Conservation (phyloP, 2,797 vertebrate genomes). For the Thalassophryne amazonica region DNA sequence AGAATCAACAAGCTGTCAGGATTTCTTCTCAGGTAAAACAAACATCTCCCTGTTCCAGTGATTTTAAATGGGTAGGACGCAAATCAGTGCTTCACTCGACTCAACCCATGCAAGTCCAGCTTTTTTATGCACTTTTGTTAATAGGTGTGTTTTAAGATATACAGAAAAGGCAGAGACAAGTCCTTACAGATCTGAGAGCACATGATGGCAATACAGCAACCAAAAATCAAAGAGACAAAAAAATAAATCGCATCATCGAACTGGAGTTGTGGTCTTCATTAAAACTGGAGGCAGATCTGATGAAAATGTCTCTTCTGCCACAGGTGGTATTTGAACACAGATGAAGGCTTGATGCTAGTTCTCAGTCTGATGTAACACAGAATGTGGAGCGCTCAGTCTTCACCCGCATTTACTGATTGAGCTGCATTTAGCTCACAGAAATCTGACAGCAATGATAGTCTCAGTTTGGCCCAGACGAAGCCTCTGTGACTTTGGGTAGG, state of each 20-base stretch:
- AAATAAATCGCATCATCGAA: slow-evolving; percentile 6
- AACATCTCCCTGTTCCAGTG: neutral
- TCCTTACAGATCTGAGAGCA: slow-evolving; percentile 22
- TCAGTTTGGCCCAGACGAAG: slow-evolving; percentile 33
- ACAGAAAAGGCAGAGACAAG: slow-evolving; percentile 26
- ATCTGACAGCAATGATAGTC: slow-evolving; percentile 1
- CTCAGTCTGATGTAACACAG: slow-evolving; percentile 14
- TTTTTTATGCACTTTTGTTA: slow-evolving; percentile 4
- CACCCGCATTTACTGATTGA: neutral
- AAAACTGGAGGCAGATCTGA: slow-evolving; percentile 1
- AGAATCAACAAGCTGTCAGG: slow-evolving; percentile 1
- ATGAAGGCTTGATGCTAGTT: slow-evolving; percentile 28
- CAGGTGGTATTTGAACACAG: slow-evolving; percentile 9
- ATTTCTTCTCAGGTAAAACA: neutral
- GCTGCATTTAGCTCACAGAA: neutral
- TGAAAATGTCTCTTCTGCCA: slow-evolving; percentile 25
- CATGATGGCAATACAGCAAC: slow-evolving; percentile 22
- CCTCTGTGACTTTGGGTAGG: slow-evolving; percentile 57
- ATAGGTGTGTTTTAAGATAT: slow-evolving; percentile 6
- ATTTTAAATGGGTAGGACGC: slow-evolving; percentile 4
- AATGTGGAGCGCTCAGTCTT: neutral
- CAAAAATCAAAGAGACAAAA: slow-evolving; percentile 6
- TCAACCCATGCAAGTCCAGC: slow-evolving; percentile 2
- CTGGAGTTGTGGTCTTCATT: neutral
- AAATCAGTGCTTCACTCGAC: neutral